phyloP scores from a whole-genome alignment of 2,797 vertebrate genomes.

The Danio tinwini region DNA sequence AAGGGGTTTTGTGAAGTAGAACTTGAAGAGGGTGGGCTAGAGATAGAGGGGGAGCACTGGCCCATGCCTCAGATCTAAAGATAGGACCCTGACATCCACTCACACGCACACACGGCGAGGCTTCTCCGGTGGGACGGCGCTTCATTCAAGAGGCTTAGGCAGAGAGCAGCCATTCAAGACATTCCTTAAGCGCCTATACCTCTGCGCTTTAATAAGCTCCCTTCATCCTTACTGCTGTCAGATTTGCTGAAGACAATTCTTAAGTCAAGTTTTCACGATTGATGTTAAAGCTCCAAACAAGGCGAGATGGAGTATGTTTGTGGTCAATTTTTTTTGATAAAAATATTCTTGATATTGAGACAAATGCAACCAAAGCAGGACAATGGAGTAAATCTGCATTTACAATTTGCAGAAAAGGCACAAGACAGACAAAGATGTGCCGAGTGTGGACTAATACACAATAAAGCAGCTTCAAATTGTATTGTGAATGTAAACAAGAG shows the following conservation, averaged over 20 bases:
- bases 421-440: not conserved
- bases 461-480: not conserved
- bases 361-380: not conserved
- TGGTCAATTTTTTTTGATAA: not conserved
- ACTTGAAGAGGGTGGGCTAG: constrained; percentile 59
- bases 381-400: not conserved
- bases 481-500: constrained; percentile 18
- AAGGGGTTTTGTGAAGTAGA: constrained; percentile 64
- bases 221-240: constrained; percentile 8
- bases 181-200: constrained; percentile 49
- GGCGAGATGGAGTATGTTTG: not conserved
- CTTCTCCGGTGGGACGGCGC: constrained; percentile 47
- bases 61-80: constrained; percentile 68
- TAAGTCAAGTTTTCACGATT: not conserved
- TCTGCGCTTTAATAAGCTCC: constrained; percentile 52
- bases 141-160: constrained; percentile 54
- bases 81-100: constrained; percentile 60
- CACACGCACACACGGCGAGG: constrained; percentile 40
- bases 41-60: constrained; percentile 53
- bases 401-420: not conserved
- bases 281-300: not conserved
- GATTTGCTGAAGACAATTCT: not conserved
- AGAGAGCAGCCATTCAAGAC: constrained; percentile 46
- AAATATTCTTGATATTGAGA: not conserved
- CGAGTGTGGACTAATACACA: not conserved